Percentiles rank a stretch among this genome's conserved stretches.
Conservation (phyloP, 2,113 vertebrate genomes). For the Chlorocebus sabaeus region DNA sequence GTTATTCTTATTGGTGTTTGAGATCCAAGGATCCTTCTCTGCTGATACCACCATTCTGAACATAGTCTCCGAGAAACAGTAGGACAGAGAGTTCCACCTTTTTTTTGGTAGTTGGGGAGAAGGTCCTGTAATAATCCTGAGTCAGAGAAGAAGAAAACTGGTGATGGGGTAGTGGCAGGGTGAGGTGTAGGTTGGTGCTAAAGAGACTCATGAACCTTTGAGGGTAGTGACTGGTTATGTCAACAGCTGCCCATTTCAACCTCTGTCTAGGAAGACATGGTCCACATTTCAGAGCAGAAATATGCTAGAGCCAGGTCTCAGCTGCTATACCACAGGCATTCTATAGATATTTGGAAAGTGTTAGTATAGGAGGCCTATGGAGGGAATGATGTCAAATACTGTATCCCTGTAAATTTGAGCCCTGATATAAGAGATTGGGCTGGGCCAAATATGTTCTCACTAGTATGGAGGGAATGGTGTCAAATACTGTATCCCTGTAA, state of each 20-base stretch:
- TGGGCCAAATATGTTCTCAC: neutral
- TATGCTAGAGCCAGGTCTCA: neutral
- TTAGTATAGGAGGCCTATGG: neutral
- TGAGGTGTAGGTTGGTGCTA: neutral
- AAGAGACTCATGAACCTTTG: neutral
- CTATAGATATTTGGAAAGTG: neutral
- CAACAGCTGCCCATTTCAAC: neutral
- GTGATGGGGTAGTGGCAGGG: no score
- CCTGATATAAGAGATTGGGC: accelerated
- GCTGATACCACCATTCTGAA: neutral
- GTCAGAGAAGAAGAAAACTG: neutral
- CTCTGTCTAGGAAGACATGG: neutral
- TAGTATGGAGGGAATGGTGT: neutral
- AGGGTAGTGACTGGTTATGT: neutral
- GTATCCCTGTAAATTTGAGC: neutral
- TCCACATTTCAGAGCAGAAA: neutral
- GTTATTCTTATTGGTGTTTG: neutral
- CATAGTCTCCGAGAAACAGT: neutral
- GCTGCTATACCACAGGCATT: neutral
- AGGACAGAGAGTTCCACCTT: neutral
- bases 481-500: neutral
- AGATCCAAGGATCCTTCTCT: neutral
- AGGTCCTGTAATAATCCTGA: neutral
- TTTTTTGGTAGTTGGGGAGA: neutral
- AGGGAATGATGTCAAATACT: neutral